A percentile compares a stretch with the other conserved stretches of the same genome.
These are phyloP conservation scores for Xiphophorus couchianus DNA, from an alignment of 2,113 vertebrate genomes.

Conservation along the genomic window DNA sequence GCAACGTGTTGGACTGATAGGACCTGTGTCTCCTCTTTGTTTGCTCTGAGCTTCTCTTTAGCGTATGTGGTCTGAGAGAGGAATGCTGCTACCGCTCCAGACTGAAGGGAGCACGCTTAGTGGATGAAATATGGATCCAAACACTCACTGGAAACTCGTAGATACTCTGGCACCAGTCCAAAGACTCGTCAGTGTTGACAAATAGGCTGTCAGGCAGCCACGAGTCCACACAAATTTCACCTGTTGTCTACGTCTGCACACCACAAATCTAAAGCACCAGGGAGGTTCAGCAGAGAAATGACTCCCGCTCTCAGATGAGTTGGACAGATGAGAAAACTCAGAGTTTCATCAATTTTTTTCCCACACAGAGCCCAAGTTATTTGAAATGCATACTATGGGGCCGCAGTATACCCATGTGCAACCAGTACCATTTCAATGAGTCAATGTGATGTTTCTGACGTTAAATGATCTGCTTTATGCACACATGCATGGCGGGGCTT, in stretches of 20 bases:
- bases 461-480: constrained; percentile 25
- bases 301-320: constrained; percentile 1
- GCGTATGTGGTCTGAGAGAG: constrained; percentile 10
- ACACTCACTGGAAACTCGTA: constrained; percentile 4
- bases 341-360: constrained; percentile 17
- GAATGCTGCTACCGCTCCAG: constrained; percentile 8
- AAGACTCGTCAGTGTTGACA: constrained; percentile 33
- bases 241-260: constrained; percentile 26
- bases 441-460: constrained; percentile 21
- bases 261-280: constrained; percentile 8
- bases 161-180: constrained; percentile 46
- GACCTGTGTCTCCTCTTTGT: constrained; percentile 14
- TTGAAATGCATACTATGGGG: constrained; percentile 64
- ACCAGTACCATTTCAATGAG: constrained; percentile 19
- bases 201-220: constrained; percentile 36
- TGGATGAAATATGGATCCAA: constrained; percentile 37
- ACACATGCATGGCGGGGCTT: neutral
- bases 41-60: neutral
- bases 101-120: constrained; percentile 21
- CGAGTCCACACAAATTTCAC: constrained; percentile 36
- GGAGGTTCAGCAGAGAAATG: constrained; percentile 14
- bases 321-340: neutral
- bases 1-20: constrained; percentile 21
- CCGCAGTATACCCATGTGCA: constrained; percentile 29
- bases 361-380: constrained; percentile 28